Evolutionary conservation across 2,113 vertebrate genomes (phyloP), one percentile per base, ranked within the genome.

Genomic region (Struthio camelus): DNA sequence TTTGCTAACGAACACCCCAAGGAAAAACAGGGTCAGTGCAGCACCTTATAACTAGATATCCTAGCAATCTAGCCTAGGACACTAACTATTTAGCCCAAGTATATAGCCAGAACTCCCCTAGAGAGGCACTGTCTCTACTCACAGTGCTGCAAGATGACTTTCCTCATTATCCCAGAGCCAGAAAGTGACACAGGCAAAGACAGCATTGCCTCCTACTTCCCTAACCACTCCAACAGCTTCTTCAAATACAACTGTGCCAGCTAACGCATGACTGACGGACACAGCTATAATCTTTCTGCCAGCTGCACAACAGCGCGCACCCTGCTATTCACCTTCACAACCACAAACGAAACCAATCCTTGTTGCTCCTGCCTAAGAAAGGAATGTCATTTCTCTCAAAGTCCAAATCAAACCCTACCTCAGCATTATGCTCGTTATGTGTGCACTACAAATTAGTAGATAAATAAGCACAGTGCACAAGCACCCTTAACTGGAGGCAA

Each of bases 121-220:
- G 73, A 17, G 51, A 46, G 28, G 28, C 56, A 71, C 0, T 0
- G 32, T 15, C 75, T 38, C 11, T 23, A 7, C 61, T 36, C 38
- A 16, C 14, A 59, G 48, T 0, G 0, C 2, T 27, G 10, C 53
- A 73, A 4, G 38, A 61, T 1, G 1, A 6, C 14, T 23, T 18
- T 23, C 20, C 46, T 67, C 0, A 0, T 25, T 34, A 58, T 12
- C 2, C 36, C 1, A 0, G 50, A 0, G 0, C 16, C 9, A n/a
- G 75, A 71, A 56, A 32, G 54, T 1, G 2, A 13, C 54, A 10
- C 0, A 0, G 38, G 48, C 4, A 53, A 34, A 40, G 50, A 89
- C 48, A 13, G 38, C 0, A 53, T 27, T 61, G 67, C 46, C 58
- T 61, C 32, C 32, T 56, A 73, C 44, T 46, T 30, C 5, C 53